These are phyloP conservation scores for Podabrus alpinus DNA, from an alignment of 2,888 invertebrate species.

Conservation along the genomic window DNA sequence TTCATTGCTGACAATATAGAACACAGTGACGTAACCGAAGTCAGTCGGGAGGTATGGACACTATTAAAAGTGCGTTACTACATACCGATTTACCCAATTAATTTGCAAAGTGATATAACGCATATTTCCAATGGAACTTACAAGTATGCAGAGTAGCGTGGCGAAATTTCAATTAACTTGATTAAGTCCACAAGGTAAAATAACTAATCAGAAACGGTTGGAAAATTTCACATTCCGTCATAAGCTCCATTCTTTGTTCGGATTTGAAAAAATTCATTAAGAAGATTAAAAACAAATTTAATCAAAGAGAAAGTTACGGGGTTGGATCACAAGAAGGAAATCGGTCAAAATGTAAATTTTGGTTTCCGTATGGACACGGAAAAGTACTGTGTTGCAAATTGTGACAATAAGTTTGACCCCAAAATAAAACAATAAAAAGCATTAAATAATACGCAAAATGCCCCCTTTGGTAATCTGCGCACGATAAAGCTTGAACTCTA, in stretches of 20 bases:
- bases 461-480: not conserved
- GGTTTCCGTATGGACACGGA: not conserved
- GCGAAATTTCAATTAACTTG: not conserved
- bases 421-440: not conserved
- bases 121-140: not conserved
- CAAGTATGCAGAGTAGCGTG: not conserved
- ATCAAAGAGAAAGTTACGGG: not conserved
- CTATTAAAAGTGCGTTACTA: not conserved
- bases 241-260: not conserved
- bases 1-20: conserved; percentile 20
- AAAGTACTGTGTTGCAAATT: not conserved
- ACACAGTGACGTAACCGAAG: not conserved
- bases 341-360: not conserved
- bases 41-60: not conserved
- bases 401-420: not conserved
- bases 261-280: not conserved
- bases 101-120: not conserved
- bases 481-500: not conserved
- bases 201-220: not conserved
- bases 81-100: not conserved
- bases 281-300: not conserved
- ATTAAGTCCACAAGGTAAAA: not conserved
- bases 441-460: not conserved
- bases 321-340: not conserved
- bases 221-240: not conserved